phyloP scores from a whole-genome alignment of 2,113 vertebrate genomes.

The Psilopogon haemacephalus region DNA sequence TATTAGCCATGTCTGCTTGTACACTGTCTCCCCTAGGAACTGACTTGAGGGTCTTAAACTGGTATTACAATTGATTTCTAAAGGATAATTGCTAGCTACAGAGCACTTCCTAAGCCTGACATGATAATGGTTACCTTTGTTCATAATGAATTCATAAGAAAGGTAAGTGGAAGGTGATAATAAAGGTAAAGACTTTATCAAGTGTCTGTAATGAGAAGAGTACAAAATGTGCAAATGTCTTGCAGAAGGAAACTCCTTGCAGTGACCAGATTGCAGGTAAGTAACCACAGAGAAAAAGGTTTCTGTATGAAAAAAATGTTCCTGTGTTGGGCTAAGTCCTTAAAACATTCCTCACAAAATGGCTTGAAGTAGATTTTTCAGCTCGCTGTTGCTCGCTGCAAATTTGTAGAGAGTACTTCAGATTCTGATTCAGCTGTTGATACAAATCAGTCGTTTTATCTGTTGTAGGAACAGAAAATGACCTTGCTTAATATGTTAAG shows the following conservation, averaged over 20 bases:
- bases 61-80: not conserved
- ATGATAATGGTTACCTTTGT: not conserved
- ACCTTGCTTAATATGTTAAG: not conserved
- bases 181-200: not conserved
- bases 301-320: not conserved
- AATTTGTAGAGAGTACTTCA: not conserved
- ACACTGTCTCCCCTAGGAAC: not conserved
- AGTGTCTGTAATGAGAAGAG: not conserved
- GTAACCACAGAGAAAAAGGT: not conserved
- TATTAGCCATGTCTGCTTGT: not conserved
- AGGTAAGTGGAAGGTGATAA: not conserved
- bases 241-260: not conserved
- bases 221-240: not conserved
- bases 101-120: not conserved
- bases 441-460: not conserved
- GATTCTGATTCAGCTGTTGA: not conserved
- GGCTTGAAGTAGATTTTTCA: not conserved
- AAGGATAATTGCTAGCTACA: not conserved
- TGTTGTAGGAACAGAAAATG: not conserved
- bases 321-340: accelerated
- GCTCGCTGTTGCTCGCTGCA: not conserved
- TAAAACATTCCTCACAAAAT: not conserved
- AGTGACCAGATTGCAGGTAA: not conserved
- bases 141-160: not conserved
- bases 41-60: not conserved